phyloP scores from a whole-genome alignment of 1,140 invertebrate genomes.

The Dufourea novaeangliae region DNA sequence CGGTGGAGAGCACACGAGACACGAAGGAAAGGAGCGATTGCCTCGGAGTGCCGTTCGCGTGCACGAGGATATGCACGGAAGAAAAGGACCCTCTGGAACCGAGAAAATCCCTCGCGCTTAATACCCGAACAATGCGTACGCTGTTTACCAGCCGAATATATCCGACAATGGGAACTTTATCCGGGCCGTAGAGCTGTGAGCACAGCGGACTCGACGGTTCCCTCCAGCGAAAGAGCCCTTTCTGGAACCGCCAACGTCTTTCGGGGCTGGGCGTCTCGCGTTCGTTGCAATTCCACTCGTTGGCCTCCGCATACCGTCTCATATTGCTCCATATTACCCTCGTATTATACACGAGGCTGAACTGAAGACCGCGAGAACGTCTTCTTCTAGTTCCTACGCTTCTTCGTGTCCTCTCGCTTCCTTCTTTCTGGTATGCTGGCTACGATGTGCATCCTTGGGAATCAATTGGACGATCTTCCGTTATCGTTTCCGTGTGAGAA shows the following conservation, averaged over 20 bases:
- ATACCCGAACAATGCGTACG: conserved; percentile 19
- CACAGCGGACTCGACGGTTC: not conserved
- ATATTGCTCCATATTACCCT: not conserved
- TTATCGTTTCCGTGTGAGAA: too few relatives aligned
- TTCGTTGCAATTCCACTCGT: not conserved
- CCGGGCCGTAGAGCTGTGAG: not conserved
- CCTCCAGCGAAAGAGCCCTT: not conserved
- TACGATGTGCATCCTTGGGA: too few relatives aligned
- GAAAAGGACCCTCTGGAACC: not conserved
- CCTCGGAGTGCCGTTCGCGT: not conserved
- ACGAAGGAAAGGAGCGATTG: not conserved
- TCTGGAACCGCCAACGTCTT: not conserved
- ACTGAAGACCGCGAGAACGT: not conserved
- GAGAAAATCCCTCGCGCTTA: conserved; percentile 4
- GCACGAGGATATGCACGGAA: conserved; percentile 1
- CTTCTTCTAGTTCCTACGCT: too few relatives aligned
- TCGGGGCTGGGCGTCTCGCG: not conserved
- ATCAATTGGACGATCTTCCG: too few relatives aligned
- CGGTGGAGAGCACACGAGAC: not conserved
- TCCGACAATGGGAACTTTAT: conserved; percentile 19
- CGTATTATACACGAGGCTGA: not conserved
- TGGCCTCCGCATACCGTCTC: not conserved
- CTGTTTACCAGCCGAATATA: conserved; percentile 17
- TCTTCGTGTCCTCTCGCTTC: too few relatives aligned
- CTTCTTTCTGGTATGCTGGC: too few relatives aligned